Percentiles rank a stretch among this genome's conserved stretches.
phyloP scores from a whole-genome alignment of 2,797 vertebrate species.

The Knipowitschia caucasica region DNA sequence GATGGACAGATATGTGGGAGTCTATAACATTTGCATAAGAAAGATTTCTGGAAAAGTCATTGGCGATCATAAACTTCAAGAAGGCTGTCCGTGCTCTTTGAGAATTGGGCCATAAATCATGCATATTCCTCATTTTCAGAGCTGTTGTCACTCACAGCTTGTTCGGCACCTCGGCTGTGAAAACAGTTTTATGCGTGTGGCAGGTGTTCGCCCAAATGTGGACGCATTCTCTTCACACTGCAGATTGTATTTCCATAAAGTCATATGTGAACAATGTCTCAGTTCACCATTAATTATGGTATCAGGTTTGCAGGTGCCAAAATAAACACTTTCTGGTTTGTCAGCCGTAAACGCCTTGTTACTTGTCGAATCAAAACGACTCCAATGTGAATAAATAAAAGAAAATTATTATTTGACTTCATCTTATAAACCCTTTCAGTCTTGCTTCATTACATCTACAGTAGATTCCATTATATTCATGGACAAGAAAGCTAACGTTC shows the following conservation, averaged over 20 bases:
- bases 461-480: too few species aligned
- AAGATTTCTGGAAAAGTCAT: conserved; percentile 7
- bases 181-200: conserved; percentile 46
- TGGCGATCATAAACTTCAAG: neutral
- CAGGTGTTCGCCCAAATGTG: conserved; percentile 46
- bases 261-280: conserved; percentile 18
- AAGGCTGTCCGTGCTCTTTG: conserved; percentile 4
- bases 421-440: too few species aligned
- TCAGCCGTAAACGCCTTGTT: conserved; percentile 18
- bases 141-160: conserved; percentile 38
- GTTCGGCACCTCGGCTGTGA: conserved; percentile 30
- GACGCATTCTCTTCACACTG: conserved; percentile 11
- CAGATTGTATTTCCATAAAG: conserved; percentile 28
- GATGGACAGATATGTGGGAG: conserved; percentile 1
- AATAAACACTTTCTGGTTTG: conserved; percentile 38
- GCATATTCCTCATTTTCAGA: conserved; percentile 12
- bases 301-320: conserved; percentile 26
- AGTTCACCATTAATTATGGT: conserved; percentile 30
- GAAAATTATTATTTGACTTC: too few species aligned
- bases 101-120: conserved; percentile 16
- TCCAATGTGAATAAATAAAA: neutral
- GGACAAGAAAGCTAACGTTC: too few species aligned
- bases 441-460: too few species aligned
- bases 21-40: conserved; percentile 7
- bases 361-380: neutral